Percentiles rank a stretch among this genome's conserved stretches.
Evolutionary conservation across 2,888 invertebrate species (phyloP).

Genomic region (Mongoloraphidia duomilia): DNA sequence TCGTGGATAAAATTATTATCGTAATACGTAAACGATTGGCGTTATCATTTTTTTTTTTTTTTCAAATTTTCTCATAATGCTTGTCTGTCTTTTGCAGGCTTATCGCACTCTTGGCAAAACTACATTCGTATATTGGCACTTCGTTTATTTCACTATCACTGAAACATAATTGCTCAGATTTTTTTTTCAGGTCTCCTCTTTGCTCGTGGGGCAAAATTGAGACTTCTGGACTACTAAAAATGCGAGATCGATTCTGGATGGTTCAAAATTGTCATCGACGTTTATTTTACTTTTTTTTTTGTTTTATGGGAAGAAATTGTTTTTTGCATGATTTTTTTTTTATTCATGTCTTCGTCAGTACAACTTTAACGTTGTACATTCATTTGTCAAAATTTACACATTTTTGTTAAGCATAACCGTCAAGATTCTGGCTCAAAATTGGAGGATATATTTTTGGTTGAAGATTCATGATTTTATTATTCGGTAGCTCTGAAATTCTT

Average conservation of each 20-base stretch:
- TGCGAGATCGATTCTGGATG: not conserved
- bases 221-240: constrained; percentile 21
- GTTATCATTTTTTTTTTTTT: constrained; percentile 4
- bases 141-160: no score
- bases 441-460: no score
- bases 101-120: not conserved
- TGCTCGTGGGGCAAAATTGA: constrained; percentile 68
- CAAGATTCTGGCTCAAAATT: no score
- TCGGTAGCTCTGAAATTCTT: no score
- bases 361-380: no score
- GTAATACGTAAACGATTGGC: not conserved
- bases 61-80: no score
- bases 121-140: constrained; percentile 1
- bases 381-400: no score
- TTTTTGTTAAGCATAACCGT: no score
- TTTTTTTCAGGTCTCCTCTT: constrained; percentile 80
- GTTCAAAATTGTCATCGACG: constrained; percentile 12
- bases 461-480: no score
- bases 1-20: constrained; percentile 4
- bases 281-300: constrained; percentile 29
- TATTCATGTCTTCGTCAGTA: no score
- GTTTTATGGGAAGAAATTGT: constrained; percentile 33
- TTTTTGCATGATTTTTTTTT: no score
- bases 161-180: constrained; percentile 16
- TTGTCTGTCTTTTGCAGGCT: no score